Evolutionary conservation across 2,888 invertebrate species (phyloP), one percentile per base, ranked within the genome.

Genomic region (Agriotes lineatus): DNA sequence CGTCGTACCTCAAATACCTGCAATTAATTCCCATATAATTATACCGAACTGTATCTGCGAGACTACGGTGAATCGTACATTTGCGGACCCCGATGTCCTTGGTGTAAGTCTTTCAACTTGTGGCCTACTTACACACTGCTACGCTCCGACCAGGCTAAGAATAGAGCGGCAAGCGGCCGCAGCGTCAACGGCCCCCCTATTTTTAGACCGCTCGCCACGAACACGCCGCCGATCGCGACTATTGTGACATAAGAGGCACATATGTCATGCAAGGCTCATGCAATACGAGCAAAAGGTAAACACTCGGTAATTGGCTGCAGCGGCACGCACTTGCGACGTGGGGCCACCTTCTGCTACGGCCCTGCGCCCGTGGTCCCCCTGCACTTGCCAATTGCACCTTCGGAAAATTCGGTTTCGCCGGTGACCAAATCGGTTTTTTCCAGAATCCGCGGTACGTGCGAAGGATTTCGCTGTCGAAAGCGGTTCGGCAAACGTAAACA

Each of bases 71-170:
- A 80, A 82, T 81, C 81, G 82, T 80, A 81, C 78, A 77, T 80
- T 79, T 80, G 81, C 82, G 76, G 78, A 79, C 90, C 35, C 88
- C 86, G 71, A 96, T 92, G 78, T 94, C 91, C 80, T 96, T 95
- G 25, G 95, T 88, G 0, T 95, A 95, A 7, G 93, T 84, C 85
- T 84, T 85, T 85, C 85, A 85, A 85, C 85, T 85, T 82, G 78
- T 85, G 85, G 82, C 85, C 85, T 83, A 85, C 84, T 85, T 84
- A 78, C 74, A 75, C 69, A 68, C 71, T 73, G 67, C 75, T 72
- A 73, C 69, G 75, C 72, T 71, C 69, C 70, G 74, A 74, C 71
- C 79, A 77, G 75, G 71, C 76, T 79, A 75, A 72, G 70, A 69
- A 69, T 72, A 74, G 74, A 76, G 80, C 80, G 80, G 81, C 71